These are phyloP conservation scores for Eulemur macaco DNA, from an alignment of 2,113 vertebrate species.

Conservation along the genomic window DNA sequence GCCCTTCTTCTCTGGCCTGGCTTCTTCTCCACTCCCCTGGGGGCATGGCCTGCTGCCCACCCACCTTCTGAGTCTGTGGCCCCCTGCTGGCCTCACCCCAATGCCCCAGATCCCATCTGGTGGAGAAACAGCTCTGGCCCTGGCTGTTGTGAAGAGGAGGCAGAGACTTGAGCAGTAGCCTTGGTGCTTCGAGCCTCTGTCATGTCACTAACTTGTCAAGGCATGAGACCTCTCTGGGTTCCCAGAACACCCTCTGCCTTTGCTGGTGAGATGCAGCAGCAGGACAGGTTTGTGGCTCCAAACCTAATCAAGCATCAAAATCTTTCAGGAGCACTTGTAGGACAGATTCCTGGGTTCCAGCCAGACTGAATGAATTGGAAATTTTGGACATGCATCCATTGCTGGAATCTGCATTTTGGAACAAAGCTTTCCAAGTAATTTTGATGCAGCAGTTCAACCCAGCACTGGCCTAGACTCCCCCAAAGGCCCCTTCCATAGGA, in stretches of 20 bases:
- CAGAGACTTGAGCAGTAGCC: background rate
- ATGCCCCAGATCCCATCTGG: background rate
- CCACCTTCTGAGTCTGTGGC: background rate
- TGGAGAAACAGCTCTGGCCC: background rate
- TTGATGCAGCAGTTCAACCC: background rate
- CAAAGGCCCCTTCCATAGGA: background rate
- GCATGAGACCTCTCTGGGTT: background rate
- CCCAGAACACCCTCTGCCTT: too few species aligned
- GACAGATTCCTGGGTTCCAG: background rate
- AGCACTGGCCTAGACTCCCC: background rate
- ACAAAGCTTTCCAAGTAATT: background rate
- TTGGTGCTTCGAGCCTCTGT: background rate
- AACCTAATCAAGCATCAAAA: background rate
- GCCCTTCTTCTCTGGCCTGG: background rate
- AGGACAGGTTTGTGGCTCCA: background rate
- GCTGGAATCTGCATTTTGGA: constrained; percentile 5
- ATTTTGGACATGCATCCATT: background rate
- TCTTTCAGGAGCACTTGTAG: background rate
- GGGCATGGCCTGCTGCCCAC: background rate
- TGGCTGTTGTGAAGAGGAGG: background rate
- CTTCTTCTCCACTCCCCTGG: background rate
- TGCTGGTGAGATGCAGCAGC: background rate
- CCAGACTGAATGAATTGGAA: background rate
- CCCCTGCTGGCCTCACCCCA: background rate
- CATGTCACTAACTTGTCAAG: background rate